Evolutionary conservation across 2,113 vertebrate genomes (phyloP), one percentile per base, ranked within the genome.

Genomic region (Carassius auratus): DNA sequence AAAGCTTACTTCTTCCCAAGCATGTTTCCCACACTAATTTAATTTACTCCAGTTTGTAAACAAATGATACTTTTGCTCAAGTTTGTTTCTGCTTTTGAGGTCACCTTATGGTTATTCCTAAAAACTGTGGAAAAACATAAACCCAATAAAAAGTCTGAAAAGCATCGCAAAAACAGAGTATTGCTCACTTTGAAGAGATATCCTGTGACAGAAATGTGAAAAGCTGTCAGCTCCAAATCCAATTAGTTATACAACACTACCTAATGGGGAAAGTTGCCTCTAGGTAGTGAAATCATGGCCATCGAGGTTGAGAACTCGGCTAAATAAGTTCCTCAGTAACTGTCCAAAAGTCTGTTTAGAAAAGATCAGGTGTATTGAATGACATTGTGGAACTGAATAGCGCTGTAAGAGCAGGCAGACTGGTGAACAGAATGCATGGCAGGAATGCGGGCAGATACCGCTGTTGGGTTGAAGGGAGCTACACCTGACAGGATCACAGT

Each of bases 331-430:
- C 87, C 85, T 82, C 76, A 10, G 86, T 85, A 89, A 88, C 81
- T 79, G 89, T 69, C 82, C 81, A 59, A 75, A 61, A 62, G 21
- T 13, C 88, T 77, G 80, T 87, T 88, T 64, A 91, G 88, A 87
- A 87, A 84, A 74, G 87, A 93, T 91, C 92, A 91, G 91, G 87
- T 87, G 89, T 90, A 85, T 92, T 92, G 81, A 89, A 88, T 92
- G 88, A 87, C 91, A 87, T 64, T 81, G 84, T 86, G 93, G 91
- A 93, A 94, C 84, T 83, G 33, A 89, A 90, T 89, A 91, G 89
- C 38, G n/a, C 75, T 61, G 90, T 86, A 76, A n/a, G 68, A 88
- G 89, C 85, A 79, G 86, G 78, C 73, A 87, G 90, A 85, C 88
- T 77, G 86, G 89, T 83, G 12, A 61, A 84, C 59, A 83, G 89